phyloP scores from a whole-genome alignment of 2,888 invertebrate genomes.

The Belgica antarctica region DNA sequence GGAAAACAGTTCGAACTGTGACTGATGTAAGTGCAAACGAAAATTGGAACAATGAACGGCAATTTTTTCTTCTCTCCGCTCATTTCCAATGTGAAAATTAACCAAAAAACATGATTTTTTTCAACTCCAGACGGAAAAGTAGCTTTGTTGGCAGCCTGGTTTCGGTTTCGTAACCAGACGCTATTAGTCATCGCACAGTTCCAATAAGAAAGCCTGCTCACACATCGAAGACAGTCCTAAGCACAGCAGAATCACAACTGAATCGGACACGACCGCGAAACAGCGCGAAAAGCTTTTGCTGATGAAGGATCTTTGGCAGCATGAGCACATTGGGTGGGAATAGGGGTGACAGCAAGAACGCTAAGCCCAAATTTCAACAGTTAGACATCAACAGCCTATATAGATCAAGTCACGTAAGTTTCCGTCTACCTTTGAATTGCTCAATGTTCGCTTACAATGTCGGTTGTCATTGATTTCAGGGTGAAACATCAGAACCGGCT shows the following conservation, averaged over 20 bases:
- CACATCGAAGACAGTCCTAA: too few species aligned
- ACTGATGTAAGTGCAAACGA: too few species aligned
- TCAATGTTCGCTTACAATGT: slow-evolving; percentile 31
- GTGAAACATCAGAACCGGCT: slow-evolving; percentile 82
- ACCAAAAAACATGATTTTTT: slow-evolving; percentile 25
- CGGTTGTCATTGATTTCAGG: slow-evolving; percentile 60
- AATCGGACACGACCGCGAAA: neutral
- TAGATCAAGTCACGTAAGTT: slow-evolving; percentile 76
- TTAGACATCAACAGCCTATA: slow-evolving; percentile 98
- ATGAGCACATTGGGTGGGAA: slow-evolving; percentile 58
- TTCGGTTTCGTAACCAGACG: neutral
- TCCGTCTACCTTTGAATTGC: slow-evolving; percentile 31
- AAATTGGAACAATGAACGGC: slow-evolving; percentile 34
- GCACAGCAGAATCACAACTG: too few species aligned
- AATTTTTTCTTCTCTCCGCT: neutral
- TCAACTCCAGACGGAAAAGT: neutral
- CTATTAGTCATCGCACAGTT: too few species aligned
- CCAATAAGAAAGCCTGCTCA: too few species aligned
- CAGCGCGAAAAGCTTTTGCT: slow-evolving; percentile 47
- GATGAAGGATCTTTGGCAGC: slow-evolving; percentile 58
- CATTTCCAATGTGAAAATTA: neutral
- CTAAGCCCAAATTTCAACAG: slow-evolving; percentile 91
- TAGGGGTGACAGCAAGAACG: slow-evolving; percentile 55
- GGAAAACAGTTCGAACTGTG: too few species aligned
- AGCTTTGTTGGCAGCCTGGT: slow-evolving; percentile 28